These are phyloP conservation scores for Chionodraco myersi DNA, from an alignment of 2,113 vertebrate species.

Conservation along the genomic window DNA sequence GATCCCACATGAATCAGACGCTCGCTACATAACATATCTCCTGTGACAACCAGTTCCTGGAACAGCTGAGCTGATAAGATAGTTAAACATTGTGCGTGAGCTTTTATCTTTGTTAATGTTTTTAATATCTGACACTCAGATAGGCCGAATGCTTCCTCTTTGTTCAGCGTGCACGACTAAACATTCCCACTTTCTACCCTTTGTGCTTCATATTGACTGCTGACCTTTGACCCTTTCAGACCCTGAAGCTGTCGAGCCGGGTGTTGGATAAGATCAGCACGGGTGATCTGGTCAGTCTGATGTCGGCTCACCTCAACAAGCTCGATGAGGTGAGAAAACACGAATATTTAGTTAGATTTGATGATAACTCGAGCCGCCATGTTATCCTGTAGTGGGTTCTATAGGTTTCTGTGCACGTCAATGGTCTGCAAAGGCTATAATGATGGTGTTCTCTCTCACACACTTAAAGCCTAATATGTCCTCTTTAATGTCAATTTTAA, in stretches of 20 bases:
- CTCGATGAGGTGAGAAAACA: slow-evolving; percentile 92
- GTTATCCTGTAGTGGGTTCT: too few species aligned
- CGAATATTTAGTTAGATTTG: too few species aligned
- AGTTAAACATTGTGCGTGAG: background rate
- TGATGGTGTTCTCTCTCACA: too few species aligned
- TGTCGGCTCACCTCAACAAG: slow-evolving; percentile 98
- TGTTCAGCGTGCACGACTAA: background rate
- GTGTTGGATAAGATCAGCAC: slow-evolving; percentile 99
- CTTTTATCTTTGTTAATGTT: background rate
- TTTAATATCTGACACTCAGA: background rate
- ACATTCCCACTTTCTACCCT: slow-evolving; percentile 15
- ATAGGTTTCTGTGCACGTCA: too few species aligned
- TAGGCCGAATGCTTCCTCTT: background rate
- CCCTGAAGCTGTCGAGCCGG: slow-evolving; percentile 95
- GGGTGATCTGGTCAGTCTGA: slow-evolving; percentile 94
- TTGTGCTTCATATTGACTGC: slow-evolving; percentile 24
- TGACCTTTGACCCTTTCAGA: slow-evolving; percentile 83
- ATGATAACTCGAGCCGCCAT: too few species aligned
- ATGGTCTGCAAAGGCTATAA: too few species aligned
- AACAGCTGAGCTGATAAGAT: slow-evolving; percentile 29
- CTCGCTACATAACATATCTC: background rate
- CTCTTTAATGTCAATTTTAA: too few species aligned
- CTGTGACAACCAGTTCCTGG: slow-evolving; percentile 14
- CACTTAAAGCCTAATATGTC: too few species aligned
- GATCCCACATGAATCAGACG: slow-evolving; percentile 8